These are phyloP conservation scores for Hemistola chrysoprasaria DNA, from an alignment of 2,888 invertebrate genomes.

Conservation along the genomic window DNA sequence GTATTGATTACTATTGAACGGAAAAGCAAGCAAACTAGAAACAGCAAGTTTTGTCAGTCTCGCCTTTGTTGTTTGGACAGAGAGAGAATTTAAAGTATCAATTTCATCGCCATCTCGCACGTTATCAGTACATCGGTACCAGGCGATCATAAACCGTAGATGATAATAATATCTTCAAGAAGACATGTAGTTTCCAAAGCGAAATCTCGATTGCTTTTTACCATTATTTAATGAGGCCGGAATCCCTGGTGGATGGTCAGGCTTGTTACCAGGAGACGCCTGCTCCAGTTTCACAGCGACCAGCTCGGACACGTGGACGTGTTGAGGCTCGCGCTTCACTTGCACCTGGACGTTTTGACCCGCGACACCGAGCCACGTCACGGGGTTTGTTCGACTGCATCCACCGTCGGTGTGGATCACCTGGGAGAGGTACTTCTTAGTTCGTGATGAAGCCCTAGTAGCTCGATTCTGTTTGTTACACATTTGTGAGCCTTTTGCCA, in stretches of 20 bases:
- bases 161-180: too few relatives aligned
- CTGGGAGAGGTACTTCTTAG: constrained; percentile 35
- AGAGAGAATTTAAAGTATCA: constrained; percentile 5
- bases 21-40: too few relatives aligned
- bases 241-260: constrained; percentile 68
- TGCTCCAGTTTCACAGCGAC: constrained; percentile 85
- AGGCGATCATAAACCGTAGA: constrained; percentile 34
- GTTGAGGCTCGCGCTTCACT: constrained; percentile 86
- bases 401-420: constrained; percentile 81
- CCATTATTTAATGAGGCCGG: constrained; percentile 74
- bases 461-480: background rate
- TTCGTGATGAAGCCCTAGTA: background rate
- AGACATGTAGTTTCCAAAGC: too few relatives aligned
- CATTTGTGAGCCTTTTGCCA: too few relatives aligned
- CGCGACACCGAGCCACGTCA: constrained; percentile 82
- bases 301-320: constrained; percentile 81
- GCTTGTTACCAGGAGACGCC: constrained; percentile 84
- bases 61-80: constrained; percentile 1
- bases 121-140: constrained; percentile 24
- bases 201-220: too few relatives aligned
- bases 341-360: constrained; percentile 78
- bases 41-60: too few relatives aligned
- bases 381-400: constrained; percentile 87
- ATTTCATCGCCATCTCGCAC: constrained; percentile 7
- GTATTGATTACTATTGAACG: too few relatives aligned